Percentiles rank a stretch among this genome's conserved stretches.
Conservation (phyloP, 2,113 vertebrate species). For the Hemiscyllium ocellatum region DNA sequence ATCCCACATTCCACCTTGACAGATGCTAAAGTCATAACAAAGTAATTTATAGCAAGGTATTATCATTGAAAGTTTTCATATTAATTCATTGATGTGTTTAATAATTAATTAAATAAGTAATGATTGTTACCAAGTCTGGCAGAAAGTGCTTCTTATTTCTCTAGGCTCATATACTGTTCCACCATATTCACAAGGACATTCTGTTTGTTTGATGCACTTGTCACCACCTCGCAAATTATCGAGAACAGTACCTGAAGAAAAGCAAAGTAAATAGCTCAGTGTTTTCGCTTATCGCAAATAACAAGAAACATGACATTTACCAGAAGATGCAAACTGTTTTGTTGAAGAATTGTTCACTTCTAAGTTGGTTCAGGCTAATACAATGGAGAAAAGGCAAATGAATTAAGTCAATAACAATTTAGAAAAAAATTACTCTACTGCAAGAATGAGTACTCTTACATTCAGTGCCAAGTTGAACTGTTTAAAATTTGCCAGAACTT, state of each 20-base stretch:
- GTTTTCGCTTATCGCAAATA: background rate
- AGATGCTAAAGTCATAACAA: conserved; percentile 42
- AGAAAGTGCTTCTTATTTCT: conserved; percentile 45
- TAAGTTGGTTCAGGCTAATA: too few species aligned
- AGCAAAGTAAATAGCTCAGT: background rate
- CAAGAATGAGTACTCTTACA: too few species aligned
- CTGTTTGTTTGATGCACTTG: conserved; percentile 44
- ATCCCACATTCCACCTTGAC: conserved; percentile 50
- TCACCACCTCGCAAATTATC: conserved; percentile 46
- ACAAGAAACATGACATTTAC: background rate
- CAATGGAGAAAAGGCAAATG: too few species aligned
- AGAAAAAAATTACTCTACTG: too few species aligned
- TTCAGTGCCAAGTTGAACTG: too few species aligned
- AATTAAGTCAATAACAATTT: too few species aligned
- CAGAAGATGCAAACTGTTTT: too few species aligned
- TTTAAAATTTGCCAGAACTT: too few species aligned
- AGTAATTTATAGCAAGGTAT: background rate
- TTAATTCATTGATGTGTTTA: background rate
- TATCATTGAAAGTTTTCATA: background rate
- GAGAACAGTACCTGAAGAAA: conserved; percentile 46
- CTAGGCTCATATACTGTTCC: conserved; percentile 47
- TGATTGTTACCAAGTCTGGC: conserved; percentile 49
- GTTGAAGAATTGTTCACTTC: too few species aligned
- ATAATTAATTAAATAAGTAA: conserved; percentile 39
- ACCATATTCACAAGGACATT: conserved; percentile 50